Conservation (phyloP, 2,113 vertebrate species). For the Gymnorhina tibicen region DNA sequence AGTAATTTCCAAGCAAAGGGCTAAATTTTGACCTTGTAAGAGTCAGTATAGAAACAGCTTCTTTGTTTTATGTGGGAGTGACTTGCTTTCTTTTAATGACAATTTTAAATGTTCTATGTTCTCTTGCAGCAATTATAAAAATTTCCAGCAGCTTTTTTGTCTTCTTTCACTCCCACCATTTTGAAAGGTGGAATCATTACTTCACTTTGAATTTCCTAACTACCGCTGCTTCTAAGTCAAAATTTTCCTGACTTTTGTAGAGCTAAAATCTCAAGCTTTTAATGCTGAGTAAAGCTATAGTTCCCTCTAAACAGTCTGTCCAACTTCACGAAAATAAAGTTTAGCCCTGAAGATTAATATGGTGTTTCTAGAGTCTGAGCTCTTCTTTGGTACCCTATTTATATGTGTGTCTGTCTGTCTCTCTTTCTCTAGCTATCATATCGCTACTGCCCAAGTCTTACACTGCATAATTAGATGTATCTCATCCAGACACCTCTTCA, state of each 20-base stretch:
- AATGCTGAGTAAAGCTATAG: neutral
- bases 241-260: neutral
- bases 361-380: neutral
- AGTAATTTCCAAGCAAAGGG: neutral
- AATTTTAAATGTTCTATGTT: neutral
- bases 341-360: neutral
- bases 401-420: neutral
- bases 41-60: neutral
- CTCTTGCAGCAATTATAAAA: neutral
- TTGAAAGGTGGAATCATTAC: neutral
- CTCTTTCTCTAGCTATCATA: neutral
- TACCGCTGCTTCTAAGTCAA: neutral
- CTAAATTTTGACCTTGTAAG: neutral
- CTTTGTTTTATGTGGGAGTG: neutral
- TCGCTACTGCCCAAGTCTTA: neutral
- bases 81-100: neutral
- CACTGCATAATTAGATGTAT: neutral
- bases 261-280: neutral
- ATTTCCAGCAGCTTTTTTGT: neutral
- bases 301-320: neutral
- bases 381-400: neutral
- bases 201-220: neutral
- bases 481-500: neutral
- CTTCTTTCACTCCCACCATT: neutral
- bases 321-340: neutral